Evolutionary conservation across 64 coral and sea anemone species (phyloP), one percentile per base, ranked within the genome.

Genomic region (Stylophora pistillata): DNA sequence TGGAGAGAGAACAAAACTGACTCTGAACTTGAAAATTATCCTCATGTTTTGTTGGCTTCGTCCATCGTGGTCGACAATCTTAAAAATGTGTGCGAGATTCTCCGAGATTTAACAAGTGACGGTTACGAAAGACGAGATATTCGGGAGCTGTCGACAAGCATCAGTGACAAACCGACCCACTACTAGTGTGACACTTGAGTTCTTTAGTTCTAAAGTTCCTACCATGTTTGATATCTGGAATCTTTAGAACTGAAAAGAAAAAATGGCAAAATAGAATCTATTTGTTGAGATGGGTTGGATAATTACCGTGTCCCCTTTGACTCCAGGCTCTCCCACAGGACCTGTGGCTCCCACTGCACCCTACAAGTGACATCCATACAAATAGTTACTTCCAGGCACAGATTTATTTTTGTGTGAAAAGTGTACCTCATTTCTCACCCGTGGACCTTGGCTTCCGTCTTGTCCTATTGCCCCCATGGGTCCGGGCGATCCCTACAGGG

Each of bases 291-390:
- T 52, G 1, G 17, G 0, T 75, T 2, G 27, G 47, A 75, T 75
- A 18, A 16, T 28, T 90, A 90, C 88, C 77, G 26, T 72, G 56
- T 59, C 53, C 27, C 88, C 88, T 27, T 70, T 78, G 20, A 30
- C 28, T 33, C 88, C 88, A 58, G n/a, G 32, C 10, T 34, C 78
- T 56, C 88, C 88, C 14, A 41, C 61, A 26, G 12, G 26, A 34
- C 88, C 88, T 10, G 21, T 27, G 23, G 54, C 9, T 60, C 88
- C 88, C 18, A 63, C 17, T 0, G n/a, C 77, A 74, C 91, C 85
- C 91, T 93, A 34, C 5, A 69, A 81, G 55, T 47, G 58, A 57
- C 15, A 47, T 13, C 10, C 25, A 47, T 55, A 69, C 5, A 15
- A 41, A n/a, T 0, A 53, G 28, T 15, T 68, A 28, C 10, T 25